Conservation (phyloP, 2,797 vertebrate genomes). For the Pyrocephalus nanus region DNA sequence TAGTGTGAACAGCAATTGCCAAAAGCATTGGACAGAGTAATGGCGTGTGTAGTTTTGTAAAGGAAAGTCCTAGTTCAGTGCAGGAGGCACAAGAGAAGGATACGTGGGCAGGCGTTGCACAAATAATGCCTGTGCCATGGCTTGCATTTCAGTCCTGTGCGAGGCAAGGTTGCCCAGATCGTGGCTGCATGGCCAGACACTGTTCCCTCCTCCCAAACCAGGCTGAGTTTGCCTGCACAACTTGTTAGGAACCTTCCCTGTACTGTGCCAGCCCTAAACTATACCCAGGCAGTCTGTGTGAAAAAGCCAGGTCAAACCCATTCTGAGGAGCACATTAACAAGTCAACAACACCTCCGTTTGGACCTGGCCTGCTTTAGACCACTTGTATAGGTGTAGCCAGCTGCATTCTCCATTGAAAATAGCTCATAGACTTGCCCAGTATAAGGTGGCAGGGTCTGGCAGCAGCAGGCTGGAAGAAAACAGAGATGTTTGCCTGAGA, state of each 20-base stretch:
- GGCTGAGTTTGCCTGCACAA: neutral
- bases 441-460: accelerated
- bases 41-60: neutral
- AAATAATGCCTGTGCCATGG: accelerated
- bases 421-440: neutral
- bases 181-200: neutral
- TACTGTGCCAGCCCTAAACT: neutral
- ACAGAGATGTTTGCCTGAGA: neutral
- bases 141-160: neutral
- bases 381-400: neutral
- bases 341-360: neutral
- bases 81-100: neutral
- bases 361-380: neutral
- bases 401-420: neutral
- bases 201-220: neutral
- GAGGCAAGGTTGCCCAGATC: neutral
- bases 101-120: neutral
- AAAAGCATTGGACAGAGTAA: neutral
- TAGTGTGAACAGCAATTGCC: neutral
- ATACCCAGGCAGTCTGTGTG: neutral
- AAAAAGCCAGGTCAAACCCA: neutral
- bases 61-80: neutral
- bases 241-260: neutral
- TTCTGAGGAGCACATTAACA: neutral
- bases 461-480: neutral